phyloP scores from a whole-genome alignment of 2,888 invertebrate species.

The Caenorhabditis sp. region DNA sequence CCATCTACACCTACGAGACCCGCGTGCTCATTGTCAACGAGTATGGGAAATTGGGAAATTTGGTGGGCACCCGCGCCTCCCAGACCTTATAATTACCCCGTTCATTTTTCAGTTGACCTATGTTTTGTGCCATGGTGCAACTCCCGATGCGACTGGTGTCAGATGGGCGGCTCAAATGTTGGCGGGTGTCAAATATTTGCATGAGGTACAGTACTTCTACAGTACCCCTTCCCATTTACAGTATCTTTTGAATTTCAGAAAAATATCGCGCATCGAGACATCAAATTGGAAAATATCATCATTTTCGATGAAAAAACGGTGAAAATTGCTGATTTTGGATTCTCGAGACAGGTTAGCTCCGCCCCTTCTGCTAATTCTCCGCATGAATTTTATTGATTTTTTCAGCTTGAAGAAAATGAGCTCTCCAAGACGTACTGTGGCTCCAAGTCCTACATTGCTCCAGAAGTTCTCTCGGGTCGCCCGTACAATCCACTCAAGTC shows the following conservation, averaged over 20 bases:
- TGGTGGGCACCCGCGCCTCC: constrained; percentile 37
- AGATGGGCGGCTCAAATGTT: constrained; percentile 71
- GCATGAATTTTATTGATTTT: not conserved
- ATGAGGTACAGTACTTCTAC: not conserved
- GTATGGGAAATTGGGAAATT: constrained; percentile 72
- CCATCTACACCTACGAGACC: constrained; percentile 29
- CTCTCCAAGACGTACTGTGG: constrained; percentile 73
- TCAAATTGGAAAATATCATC: constrained; percentile 74
- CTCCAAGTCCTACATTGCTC: constrained; percentile 73
- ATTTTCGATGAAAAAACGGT: constrained; percentile 70
- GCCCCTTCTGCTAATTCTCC: not conserved
- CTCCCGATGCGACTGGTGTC: constrained; percentile 70
- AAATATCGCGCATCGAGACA: constrained; percentile 73
- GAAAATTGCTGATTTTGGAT: constrained; percentile 74
- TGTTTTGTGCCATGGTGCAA: constrained; percentile 72
- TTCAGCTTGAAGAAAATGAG: constrained; percentile 5
- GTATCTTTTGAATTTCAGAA: constrained; percentile 21
- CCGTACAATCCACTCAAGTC: constrained; percentile 73
- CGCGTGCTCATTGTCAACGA: constrained; percentile 72
- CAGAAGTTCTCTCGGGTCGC: constrained; percentile 72
- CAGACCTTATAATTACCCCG: not conserved
- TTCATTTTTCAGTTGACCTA: constrained; percentile 38
- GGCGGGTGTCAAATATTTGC: constrained; percentile 6
- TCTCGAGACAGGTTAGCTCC: constrained; percentile 67
- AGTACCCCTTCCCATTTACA: not conserved